Evolutionary conservation across 2,888 invertebrate species (phyloP).

Genomic region (Alloscopus bannaensis): DNA sequence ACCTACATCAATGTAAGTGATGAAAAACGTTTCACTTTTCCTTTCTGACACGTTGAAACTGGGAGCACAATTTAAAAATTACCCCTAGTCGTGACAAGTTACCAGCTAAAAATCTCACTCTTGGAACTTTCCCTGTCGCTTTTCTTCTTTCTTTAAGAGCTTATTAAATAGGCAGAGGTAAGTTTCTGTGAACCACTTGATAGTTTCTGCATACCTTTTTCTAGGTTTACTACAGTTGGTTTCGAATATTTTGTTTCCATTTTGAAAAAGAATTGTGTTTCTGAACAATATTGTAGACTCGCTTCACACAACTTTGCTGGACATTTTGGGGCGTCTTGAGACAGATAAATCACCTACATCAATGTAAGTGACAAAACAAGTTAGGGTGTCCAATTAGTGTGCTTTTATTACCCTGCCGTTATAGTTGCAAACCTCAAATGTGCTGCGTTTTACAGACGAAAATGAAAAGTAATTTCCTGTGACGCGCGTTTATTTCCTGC

Average conservation of each 20-base stretch:
- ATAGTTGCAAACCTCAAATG: not conserved
- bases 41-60: not conserved
- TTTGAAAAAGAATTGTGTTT: not conserved
- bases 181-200: not conserved
- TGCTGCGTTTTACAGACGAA: not conserved
- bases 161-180: conserved; percentile 15
- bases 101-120: not conserved
- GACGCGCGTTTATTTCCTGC: conserved; percentile 42
- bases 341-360: conserved; percentile 11
- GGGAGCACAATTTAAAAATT: not conserved
- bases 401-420: too few relatives aligned
- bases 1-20: not conserved
- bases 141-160: not conserved
- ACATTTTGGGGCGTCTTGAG: conserved; percentile 36
- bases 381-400: too few relatives aligned
- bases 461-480: conserved; percentile 32
- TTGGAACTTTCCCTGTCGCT: not conserved
- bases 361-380: not conserved
- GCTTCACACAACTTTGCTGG: conserved; percentile 9
- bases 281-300: not conserved
- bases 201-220: not conserved
- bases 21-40: not conserved
- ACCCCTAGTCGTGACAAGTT: not conserved
- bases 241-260: not conserved
- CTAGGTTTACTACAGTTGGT: not conserved